These are phyloP conservation scores for Podilymbus podiceps DNA, from an alignment of 2,113 vertebrate genomes.

Conservation along the genomic window DNA sequence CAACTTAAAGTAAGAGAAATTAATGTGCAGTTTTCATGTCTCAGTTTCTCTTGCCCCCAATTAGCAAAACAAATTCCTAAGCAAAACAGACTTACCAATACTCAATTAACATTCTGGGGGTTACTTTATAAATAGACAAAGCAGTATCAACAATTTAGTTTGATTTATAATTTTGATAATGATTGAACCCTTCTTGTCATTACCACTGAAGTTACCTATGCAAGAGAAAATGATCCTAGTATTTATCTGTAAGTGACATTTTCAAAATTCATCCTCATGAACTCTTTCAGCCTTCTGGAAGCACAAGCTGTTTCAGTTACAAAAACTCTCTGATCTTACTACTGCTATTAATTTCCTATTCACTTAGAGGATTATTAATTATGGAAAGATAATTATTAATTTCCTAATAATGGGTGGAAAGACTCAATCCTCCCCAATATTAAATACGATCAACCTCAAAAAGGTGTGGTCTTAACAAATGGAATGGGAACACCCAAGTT, in stretches of 20 bases:
- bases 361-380: constrained; percentile 28
- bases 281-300: not conserved
- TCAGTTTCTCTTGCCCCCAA: constrained; percentile 9
- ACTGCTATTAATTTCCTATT: not conserved
- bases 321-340: not conserved
- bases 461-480: constrained; percentile 57
- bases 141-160: not conserved
- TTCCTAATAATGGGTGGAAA: constrained; percentile 41
- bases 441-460: constrained; percentile 44
- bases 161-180: not conserved
- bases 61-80: constrained; percentile 23
- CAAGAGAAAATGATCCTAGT: not conserved
- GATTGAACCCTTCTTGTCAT: not conserved
- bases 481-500: constrained; percentile 60
- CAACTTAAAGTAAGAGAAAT: constrained; percentile 1
- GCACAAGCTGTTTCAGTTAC: not conserved
- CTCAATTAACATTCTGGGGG: constrained; percentile 20
- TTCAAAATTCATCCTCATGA: not conserved
- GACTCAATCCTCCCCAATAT: constrained; percentile 10
- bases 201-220: not conserved
- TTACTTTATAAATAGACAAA: constrained; percentile 30
- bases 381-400: constrained; percentile 24
- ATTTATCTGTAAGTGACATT: not conserved
- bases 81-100: constrained; percentile 22
- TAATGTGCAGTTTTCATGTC: constrained; percentile 36